A percentile compares a stretch with the other conserved stretches of the same genome.
phyloP scores from a whole-genome alignment of 2,113 vertebrate genomes.

The Caranx melampygus region DNA sequence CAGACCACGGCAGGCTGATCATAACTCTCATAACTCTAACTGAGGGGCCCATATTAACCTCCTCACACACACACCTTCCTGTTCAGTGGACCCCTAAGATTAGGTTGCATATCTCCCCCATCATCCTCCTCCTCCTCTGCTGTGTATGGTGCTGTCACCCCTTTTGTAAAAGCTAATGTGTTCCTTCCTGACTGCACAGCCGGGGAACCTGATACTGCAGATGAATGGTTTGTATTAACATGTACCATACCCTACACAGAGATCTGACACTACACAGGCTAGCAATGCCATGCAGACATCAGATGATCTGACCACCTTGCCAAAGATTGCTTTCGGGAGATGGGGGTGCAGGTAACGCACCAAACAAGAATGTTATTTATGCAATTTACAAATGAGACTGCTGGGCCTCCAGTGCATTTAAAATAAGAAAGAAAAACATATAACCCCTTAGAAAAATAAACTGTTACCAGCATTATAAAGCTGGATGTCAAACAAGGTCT shows the following conservation, averaged over 20 bases:
- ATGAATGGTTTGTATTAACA: constrained; percentile 65
- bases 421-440: constrained; percentile 54
- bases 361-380: constrained; percentile 70
- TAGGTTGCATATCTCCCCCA: constrained; percentile 50
- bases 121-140: constrained; percentile 26
- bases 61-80: constrained; percentile 37
- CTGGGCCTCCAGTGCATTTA: constrained; percentile 32
- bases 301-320: constrained; percentile 52
- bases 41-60: constrained; percentile 47
- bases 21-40: constrained; percentile 50
- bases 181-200: constrained; percentile 69
- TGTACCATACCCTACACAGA: constrained; percentile 34
- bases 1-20: constrained; percentile 41
- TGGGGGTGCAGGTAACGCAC: constrained; percentile 35
- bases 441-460: constrained; percentile 56
- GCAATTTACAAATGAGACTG: constrained; percentile 64
- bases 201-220: constrained; percentile 56
- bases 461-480: constrained; percentile 35
- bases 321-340: constrained; percentile 47
- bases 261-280: constrained; percentile 61
- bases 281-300: constrained; percentile 35
- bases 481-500: constrained; percentile 59
- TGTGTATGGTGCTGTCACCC: constrained; percentile 51
- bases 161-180: constrained; percentile 72
- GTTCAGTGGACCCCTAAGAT: constrained; percentile 49